Percentiles rank a stretch among this genome's conserved stretches.
phyloP scores from a whole-genome alignment of 2,888 invertebrate genomes.

The Chalcosyrphus nemorum region DNA sequence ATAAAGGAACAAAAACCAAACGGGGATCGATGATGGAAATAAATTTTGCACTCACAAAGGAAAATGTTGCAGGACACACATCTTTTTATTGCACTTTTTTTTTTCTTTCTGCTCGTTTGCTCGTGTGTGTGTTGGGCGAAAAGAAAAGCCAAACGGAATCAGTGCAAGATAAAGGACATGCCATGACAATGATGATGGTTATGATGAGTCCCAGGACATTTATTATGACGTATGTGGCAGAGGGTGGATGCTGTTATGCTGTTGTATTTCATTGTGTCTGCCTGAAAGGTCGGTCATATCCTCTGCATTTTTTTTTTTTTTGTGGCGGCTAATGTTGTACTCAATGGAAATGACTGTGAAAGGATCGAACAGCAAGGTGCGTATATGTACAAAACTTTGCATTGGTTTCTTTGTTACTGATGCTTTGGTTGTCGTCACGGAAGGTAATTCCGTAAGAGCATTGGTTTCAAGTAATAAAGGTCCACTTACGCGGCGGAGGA shows the following conservation, averaged over 20 bases:
- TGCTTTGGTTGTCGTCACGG: constrained; percentile 31
- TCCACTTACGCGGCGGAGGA: constrained; percentile 54
- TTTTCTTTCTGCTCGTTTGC: constrained; percentile 56
- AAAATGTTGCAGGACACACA: constrained; percentile 40
- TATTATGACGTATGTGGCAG: constrained; percentile 64
- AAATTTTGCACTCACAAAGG: constrained; percentile 71
- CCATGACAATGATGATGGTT: constrained; percentile 39
- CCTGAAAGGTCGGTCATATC: constrained; percentile 60
- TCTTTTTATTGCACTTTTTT: constrained; percentile 68
- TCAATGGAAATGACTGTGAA: constrained; percentile 49
- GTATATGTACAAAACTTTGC: constrained; percentile 35
- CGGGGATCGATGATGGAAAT: constrained; percentile 64
- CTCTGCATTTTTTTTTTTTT: constrained; percentile 10
- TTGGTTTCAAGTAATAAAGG: constrained; percentile 55
- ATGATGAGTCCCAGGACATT: constrained; percentile 69
- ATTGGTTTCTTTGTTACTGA: constrained; percentile 29
- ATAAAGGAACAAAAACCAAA: not conserved
- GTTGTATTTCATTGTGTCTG: constrained; percentile 35
- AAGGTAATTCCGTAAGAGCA: constrained; percentile 62
- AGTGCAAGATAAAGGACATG: constrained; percentile 68
- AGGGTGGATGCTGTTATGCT: constrained; percentile 23
- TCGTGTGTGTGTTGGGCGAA: too few relatives aligned
- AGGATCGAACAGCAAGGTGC: constrained; percentile 23
- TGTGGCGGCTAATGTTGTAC: constrained; percentile 61
- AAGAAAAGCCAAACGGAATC: constrained; percentile 57